Evolutionary conservation across 1,140 invertebrate genomes (phyloP).

Genomic region (Monomorium pharaonis): DNA sequence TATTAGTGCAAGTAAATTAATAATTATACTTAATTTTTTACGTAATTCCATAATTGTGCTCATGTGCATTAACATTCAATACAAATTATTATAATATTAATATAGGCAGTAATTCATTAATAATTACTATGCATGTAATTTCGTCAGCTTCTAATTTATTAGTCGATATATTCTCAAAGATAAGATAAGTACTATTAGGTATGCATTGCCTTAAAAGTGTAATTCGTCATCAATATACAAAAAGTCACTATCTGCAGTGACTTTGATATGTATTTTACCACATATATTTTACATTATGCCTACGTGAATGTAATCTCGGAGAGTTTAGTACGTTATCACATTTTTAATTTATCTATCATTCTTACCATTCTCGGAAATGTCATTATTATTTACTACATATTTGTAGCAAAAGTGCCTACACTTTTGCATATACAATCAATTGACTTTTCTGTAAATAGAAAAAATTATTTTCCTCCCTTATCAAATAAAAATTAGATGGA

Average conservation of each 20-base stretch:
- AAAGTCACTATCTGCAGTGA: not conserved
- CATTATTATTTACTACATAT: not conserved
- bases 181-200: not conserved
- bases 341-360: not conserved
- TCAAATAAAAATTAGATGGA: not conserved
- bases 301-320: not conserved
- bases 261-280: not conserved
- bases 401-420: not conserved
- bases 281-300: not conserved
- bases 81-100: not conserved
- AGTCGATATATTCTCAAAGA: not conserved
- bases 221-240: not conserved
- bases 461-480: not conserved
- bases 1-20: not conserved
- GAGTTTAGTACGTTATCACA: not conserved
- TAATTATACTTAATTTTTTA: not conserved
- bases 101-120: too few species aligned
- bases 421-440: not conserved
- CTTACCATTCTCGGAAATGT: not conserved
- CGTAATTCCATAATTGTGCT: not conserved
- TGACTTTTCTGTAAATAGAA: not conserved
- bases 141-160: not conserved
- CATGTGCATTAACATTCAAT: not conserved
- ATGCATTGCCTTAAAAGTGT: not conserved
- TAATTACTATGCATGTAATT: not conserved